These are phyloP conservation scores for Dysidea cf. avara DNA, from an alignment of 37 sponge, comb jelly and placozoan species.

Conservation along the genomic window DNA sequence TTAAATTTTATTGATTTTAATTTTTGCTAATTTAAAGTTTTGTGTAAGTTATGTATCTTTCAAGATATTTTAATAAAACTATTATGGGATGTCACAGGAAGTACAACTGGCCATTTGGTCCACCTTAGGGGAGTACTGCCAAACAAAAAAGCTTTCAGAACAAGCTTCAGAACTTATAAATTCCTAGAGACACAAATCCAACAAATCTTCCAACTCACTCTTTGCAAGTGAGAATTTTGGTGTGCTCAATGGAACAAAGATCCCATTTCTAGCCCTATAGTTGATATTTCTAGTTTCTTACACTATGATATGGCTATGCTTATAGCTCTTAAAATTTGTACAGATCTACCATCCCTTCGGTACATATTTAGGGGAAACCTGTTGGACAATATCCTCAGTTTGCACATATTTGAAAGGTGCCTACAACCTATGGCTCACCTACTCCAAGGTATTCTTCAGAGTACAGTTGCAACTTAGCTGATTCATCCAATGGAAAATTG, in stretches of 20 bases:
- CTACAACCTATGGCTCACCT: slow-evolving; percentile 19
- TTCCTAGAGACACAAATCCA: slow-evolving; percentile 7
- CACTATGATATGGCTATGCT: background rate
- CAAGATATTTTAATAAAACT: too few species aligned
- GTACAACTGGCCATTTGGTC: slow-evolving; percentile 19
- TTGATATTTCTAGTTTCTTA: slow-evolving; percentile 1
- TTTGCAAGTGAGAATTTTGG: slow-evolving; percentile 10
- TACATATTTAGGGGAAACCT: background rate
- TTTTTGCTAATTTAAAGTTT: too few species aligned
- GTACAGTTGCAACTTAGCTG: slow-evolving; percentile 5
- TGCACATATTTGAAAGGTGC: slow-evolving; percentile 8
- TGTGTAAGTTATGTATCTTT: too few species aligned
- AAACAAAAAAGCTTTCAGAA: slow-evolving; percentile 1
- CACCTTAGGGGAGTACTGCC: background rate
- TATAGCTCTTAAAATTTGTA: slow-evolving; percentile 1
- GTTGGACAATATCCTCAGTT: slow-evolving; percentile 19
- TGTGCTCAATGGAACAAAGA: background rate
- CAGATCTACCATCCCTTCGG: background rate
- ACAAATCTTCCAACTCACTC: slow-evolving; percentile 4
- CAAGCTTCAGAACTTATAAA: background rate
- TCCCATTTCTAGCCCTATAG: slow-evolving; percentile 13
- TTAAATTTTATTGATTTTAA: too few species aligned
- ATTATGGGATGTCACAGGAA: too few species aligned
- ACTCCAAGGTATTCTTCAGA: slow-evolving; percentile 1
- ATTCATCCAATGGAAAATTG: slow-evolving; percentile 1